Evolutionary conservation across 2,797 vertebrate species (phyloP), one percentile per base, ranked within the genome.

Genomic region (Morus bassanus): DNA sequence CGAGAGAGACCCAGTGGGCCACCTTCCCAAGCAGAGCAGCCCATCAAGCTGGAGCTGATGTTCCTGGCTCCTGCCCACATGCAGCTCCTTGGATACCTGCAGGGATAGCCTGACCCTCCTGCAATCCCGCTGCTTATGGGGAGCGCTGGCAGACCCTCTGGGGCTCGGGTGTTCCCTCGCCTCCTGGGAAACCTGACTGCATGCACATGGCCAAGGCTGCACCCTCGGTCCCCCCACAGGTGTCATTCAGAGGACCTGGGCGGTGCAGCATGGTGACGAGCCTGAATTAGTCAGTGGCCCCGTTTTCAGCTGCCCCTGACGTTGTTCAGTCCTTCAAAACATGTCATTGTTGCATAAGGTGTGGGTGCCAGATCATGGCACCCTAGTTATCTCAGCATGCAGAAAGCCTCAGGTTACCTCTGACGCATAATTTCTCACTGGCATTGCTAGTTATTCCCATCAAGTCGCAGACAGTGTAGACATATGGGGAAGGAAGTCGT

Each of bases 401-500:
- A 8, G 81, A 79, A 96, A 73, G 85, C 95, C 96, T 95, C 46
- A 61, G 87, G 87, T 94, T 96, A 95, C 96, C 95, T 94, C 89
- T 91, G 91, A 93, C 1, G 27, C 91, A 82, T 74, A 54, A 75
- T 85, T 85, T 86, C 59, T 69, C 33, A 33, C 79, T 93, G 93
- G 79, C 89, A 84, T 56, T 31, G 0, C 51, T 85, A 46, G 86
- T 91, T 96, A 94, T 95, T 96, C 95, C 95, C 80, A 91, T 95
- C 92, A 54, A 95, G 86, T 92, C 1, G 0, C 94, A 95, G 86
- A 67, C 92, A 96, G 85, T 9, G 10, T 75, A 95, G 93, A 80
- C 91, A 96, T 93, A 95, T 89, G 96, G 95, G 65, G 88, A 94
- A 85, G 87, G 79, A 93, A 95, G 87, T 95, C 2, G 51, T 84